Evolutionary conservation across 2,797 vertebrate genomes (phyloP), one percentile per base, ranked within the genome.

Genomic region (Vireo griseus): DNA sequence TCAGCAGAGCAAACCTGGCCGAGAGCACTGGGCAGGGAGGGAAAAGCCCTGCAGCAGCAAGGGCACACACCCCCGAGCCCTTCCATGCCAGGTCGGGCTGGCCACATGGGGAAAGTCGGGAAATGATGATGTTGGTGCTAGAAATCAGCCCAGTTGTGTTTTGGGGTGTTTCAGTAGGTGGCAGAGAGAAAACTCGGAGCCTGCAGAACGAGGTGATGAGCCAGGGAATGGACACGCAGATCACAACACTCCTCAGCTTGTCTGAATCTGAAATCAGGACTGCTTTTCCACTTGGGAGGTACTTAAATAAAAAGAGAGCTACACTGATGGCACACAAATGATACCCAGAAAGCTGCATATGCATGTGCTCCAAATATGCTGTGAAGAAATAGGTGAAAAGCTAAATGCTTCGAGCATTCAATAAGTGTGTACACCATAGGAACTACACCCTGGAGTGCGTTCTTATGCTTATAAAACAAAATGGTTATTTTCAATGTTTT

Each of bases 401-500:
- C 77, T 81, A 89, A 95, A 92, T 88, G 95, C 78, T 91, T 95
- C 71, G 33, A 90, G 94, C 95, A 94, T 96, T 95, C 92, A 94
- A 67, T 96, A 96, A 96, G 95, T 84, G 94, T 78, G 94, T 91
- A 92, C 82, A 59, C 73, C 84, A 4, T 10, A 91, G 24, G 87
- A 96, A 97, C 94, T 96, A 88, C 92, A 96, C 92, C 95, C 96
- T 69, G 39, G 95, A 95, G 95, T 96, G 91, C 12, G 44, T 96
- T 97, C 94, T 91, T 91, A 67, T 86, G 85, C 94, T 96, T 97
- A 83, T 92, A 94, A 96, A 97, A 95, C 82, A 92, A 79, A 94
- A 95, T 90, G 61, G 84, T 93, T 96, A 92, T 93, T 96, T 95
- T 92, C 91, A 74, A 9, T 74, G 75, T 85, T 92, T 95, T 81